These are phyloP conservation scores for Eueremaeus valkanovi DNA, from an alignment of 2,888 invertebrate genomes.

Conservation along the genomic window DNA sequence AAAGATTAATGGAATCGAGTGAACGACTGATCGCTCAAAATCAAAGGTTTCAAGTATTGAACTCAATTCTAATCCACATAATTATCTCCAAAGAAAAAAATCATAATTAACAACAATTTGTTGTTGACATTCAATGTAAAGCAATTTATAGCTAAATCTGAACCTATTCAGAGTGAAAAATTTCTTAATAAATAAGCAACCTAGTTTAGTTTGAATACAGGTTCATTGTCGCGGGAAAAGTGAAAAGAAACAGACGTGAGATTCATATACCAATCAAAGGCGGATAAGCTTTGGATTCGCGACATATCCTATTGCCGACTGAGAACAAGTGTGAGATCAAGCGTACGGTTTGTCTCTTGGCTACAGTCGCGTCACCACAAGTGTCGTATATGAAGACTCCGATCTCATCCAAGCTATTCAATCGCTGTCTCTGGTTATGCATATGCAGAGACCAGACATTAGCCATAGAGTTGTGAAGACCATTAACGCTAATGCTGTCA, in stretches of 20 bases:
- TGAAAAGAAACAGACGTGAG: not conserved
- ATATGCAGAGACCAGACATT: constrained; percentile 47
- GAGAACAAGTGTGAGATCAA: constrained; percentile 44
- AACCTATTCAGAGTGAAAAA: too few species aligned
- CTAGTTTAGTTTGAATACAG: too few species aligned
- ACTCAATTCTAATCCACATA: too few species aligned
- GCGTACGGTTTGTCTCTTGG: constrained; percentile 45
- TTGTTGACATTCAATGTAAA: too few species aligned
- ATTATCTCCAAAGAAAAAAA: too few species aligned
- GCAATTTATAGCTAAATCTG: too few species aligned
- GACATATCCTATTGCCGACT: not conserved
- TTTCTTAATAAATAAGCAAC: too few species aligned
- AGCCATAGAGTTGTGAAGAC: constrained; percentile 44
- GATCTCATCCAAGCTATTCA: constrained; percentile 30
- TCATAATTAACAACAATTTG: too few species aligned
- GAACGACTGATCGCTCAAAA: too few species aligned
- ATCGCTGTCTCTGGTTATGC: constrained; percentile 41
- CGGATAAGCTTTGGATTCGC: not conserved
- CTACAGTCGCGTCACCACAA: constrained; percentile 43
- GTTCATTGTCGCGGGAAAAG: too few species aligned
- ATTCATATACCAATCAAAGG: constrained; percentile 10
- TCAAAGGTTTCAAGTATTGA: too few species aligned
- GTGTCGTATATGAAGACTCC: constrained; percentile 47
- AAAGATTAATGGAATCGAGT: too few species aligned
- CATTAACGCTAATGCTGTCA: constrained; percentile 25